These are phyloP conservation scores for Crematogaster levior DNA, from an alignment of 2,888 invertebrate genomes.

Conservation along the genomic window DNA sequence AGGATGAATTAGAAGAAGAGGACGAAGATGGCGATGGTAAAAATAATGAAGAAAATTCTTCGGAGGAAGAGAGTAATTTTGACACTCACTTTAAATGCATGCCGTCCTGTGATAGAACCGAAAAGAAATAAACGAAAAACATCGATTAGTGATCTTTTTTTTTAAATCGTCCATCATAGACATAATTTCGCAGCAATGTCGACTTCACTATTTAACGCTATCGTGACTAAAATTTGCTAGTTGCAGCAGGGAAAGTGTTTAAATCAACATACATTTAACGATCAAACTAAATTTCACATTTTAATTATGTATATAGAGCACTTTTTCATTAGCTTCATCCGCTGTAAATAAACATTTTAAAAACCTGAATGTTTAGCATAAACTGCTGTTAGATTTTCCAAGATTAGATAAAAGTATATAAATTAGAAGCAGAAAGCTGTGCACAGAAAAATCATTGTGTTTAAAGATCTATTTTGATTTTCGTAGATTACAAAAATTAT, in stretches of 20 bases:
- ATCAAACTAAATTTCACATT: slow-evolving; percentile 19
- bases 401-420: neutral
- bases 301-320: slow-evolving; percentile 33
- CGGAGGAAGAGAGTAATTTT: slow-evolving; percentile 71
- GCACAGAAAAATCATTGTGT: neutral
- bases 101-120: slow-evolving; percentile 80
- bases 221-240: neutral
- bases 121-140: slow-evolving; percentile 64
- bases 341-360: slow-evolving; percentile 57
- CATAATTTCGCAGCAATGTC: slow-evolving; percentile 9
- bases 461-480: neutral
- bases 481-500: neutral
- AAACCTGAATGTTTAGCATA: slow-evolving; percentile 30
- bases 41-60: slow-evolving; percentile 69
- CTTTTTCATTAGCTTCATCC: slow-evolving; percentile 24
- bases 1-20: slow-evolving; percentile 92
- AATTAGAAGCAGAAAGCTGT: neutral
- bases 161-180: slow-evolving; percentile 36
- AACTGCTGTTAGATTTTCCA: slow-evolving; percentile 34
- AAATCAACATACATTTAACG: slow-evolving; percentile 12
- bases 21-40: slow-evolving; percentile 75
- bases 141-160: slow-evolving; percentile 42
- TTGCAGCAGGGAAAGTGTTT: slow-evolving; percentile 3
- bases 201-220: slow-evolving; percentile 2
- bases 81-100: slow-evolving; percentile 82